Percentiles rank a stretch among this genome's conserved stretches.
phyloP scores from a whole-genome alignment of 2,888 invertebrate genomes.

The Ligdia adustata region DNA sequence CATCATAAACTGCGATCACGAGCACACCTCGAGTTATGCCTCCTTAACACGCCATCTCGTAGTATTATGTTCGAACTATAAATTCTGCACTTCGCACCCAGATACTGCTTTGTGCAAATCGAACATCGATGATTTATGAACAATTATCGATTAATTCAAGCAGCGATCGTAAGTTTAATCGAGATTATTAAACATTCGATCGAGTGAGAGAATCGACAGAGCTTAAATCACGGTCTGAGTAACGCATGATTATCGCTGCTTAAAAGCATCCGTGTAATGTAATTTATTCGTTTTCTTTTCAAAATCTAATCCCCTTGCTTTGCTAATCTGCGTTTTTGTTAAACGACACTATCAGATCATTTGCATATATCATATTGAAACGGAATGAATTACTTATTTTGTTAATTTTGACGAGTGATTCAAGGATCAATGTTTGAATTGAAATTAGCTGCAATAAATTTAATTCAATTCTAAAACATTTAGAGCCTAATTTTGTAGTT shows the following conservation, averaged over 20 bases:
- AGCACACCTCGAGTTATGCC: slow-evolving; percentile 65
- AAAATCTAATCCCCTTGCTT: too few species aligned
- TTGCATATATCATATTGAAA: too few species aligned
- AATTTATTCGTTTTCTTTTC: too few species aligned
- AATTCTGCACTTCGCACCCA: slow-evolving; percentile 81
- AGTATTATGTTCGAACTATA: slow-evolving; percentile 69
- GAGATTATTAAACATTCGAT: slow-evolving; percentile 71
- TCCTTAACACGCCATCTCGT: slow-evolving; percentile 72
- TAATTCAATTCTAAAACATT: too few species aligned
- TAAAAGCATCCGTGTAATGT: background rate
- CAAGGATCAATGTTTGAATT: too few species aligned
- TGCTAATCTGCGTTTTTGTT: too few species aligned
- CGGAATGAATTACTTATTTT: too few species aligned
- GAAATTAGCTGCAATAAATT: too few species aligned
- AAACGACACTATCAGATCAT: too few species aligned
- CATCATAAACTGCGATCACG: slow-evolving; percentile 74
- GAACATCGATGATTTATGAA: slow-evolving; percentile 83
- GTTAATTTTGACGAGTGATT: too few species aligned
- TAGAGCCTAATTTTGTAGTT: too few species aligned
- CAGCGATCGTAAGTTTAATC: slow-evolving; percentile 81
- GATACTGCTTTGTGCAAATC: slow-evolving; percentile 79
- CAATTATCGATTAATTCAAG: slow-evolving; percentile 85
- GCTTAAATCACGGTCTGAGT: slow-evolving; percentile 60
- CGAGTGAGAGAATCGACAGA: slow-evolving; percentile 58
- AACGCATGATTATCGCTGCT: slow-evolving; percentile 47